A percentile compares a stretch with the other conserved stretches of the same genome.
These are phyloP conservation scores for Onychostoma macrolepis DNA, from an alignment of 2,113 vertebrate genomes.

Conservation along the genomic window DNA sequence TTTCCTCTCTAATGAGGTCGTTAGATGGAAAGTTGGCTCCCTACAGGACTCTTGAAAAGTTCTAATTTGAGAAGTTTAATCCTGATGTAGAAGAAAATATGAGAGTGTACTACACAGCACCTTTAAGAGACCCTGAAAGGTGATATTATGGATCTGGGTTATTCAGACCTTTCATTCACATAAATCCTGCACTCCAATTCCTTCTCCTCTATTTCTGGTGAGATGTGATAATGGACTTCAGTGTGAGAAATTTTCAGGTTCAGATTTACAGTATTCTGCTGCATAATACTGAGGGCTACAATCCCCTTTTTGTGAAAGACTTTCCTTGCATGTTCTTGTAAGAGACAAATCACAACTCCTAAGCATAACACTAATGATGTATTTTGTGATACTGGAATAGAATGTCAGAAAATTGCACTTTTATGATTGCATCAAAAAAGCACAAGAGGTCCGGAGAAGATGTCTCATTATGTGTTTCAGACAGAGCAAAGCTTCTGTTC, in stretches of 20 bases:
- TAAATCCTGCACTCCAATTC: constrained; percentile 10
- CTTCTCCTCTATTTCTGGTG: background rate
- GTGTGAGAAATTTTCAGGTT: background rate
- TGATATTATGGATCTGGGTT: constrained; percentile 25
- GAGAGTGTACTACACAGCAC: background rate
- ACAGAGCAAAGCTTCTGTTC: background rate
- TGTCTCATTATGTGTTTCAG: background rate
- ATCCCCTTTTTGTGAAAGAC: background rate
- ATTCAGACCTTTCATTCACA: constrained; percentile 27
- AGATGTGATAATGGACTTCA: constrained; percentile 3
- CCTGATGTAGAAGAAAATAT: background rate
- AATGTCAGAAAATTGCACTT: background rate
- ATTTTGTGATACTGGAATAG: background rate
- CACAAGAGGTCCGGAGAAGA: background rate
- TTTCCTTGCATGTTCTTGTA: background rate
- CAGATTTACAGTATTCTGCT: background rate
- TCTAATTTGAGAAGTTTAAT: background rate
- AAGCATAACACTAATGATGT: background rate
- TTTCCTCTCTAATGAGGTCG: background rate
- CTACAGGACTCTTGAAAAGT: background rate
- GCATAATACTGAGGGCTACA: background rate
- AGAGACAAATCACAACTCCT: background rate
- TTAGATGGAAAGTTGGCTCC: background rate
- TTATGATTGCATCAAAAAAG: background rate
- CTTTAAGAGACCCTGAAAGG: background rate